Conservation (phyloP, 2,113 vertebrate genomes). For the Todiramphus saurophagus region DNA sequence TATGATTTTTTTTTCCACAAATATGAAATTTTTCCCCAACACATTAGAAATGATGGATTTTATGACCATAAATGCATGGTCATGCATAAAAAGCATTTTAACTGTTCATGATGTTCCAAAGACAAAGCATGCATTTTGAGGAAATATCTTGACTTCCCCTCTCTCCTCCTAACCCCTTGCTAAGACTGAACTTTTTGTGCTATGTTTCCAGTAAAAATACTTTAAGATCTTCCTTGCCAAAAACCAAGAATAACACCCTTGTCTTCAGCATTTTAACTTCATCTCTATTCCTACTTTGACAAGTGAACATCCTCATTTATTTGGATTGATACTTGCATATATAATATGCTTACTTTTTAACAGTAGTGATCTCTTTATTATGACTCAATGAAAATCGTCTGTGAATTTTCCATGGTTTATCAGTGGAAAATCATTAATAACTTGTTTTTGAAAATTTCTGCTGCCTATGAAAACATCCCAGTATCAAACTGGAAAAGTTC, state of each 20-base stretch:
- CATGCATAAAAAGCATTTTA: background rate
- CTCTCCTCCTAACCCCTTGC: background rate
- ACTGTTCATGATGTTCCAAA: background rate
- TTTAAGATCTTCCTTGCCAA: background rate
- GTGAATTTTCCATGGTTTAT: rapidly evolving
- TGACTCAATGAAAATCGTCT: background rate
- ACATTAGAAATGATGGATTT: background rate
- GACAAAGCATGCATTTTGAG: background rate
- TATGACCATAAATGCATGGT: background rate
- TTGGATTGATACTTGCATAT: background rate
- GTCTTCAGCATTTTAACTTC: background rate
- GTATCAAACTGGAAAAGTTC: background rate
- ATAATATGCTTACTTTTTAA: background rate
- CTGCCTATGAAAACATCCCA: background rate
- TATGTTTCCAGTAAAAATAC: background rate
- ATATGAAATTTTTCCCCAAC: background rate
- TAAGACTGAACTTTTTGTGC: background rate
- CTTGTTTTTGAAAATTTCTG: background rate
- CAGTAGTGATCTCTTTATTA: background rate
- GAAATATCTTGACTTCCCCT: background rate
- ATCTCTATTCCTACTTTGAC: background rate
- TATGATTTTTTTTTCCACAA: background rate
- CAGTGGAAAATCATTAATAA: background rate
- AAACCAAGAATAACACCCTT: background rate
- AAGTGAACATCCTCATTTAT: background rate